Percentiles rank a stretch among this genome's conserved stretches.
These are phyloP conservation scores for Bombus soroeensis DNA, from an alignment of 1,140 invertebrate genomes.

Conservation along the genomic window DNA sequence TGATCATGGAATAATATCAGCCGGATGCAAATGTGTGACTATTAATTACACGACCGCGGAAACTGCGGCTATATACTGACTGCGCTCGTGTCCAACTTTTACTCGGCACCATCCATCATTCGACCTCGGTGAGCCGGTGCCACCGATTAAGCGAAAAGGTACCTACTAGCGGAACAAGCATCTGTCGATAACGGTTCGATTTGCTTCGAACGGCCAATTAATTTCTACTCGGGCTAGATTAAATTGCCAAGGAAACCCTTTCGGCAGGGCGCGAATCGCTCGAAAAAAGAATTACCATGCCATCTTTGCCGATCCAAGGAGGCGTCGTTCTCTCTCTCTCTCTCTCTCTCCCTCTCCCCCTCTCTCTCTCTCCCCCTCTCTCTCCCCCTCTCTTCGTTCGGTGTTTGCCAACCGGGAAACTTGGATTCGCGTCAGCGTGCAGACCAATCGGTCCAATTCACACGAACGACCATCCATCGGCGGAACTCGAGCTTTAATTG, in stretches of 20 bases:
- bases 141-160: conserved; percentile 11
- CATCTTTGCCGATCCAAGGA: background rate
- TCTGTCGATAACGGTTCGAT: conserved; percentile 5
- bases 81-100: conserved; percentile 26
- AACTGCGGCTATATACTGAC: conserved; percentile 25
- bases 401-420: conserved; percentile 15
- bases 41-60: conserved; percentile 48
- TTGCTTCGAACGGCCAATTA: background rate
- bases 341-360: rapidly evolving
- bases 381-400: background rate
- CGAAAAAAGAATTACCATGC: conserved; percentile 1
- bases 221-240: background rate
- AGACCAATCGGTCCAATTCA: conserved; percentile 9
- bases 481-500: conserved; percentile 25
- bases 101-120: conserved; percentile 25
- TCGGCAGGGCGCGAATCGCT: background rate
- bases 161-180: background rate
- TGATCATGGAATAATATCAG: conserved; percentile 55
- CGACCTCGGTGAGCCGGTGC: background rate
- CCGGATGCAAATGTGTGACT: conserved; percentile 46
- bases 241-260: no score
- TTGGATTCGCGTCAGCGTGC: background rate
- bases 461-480: conserved; percentile 2
- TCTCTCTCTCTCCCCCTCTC: no score
- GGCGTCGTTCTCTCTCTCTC: background rate